These are phyloP conservation scores for Antigone vipio DNA, from an alignment of 2,113 vertebrate species.

Conservation along the genomic window DNA sequence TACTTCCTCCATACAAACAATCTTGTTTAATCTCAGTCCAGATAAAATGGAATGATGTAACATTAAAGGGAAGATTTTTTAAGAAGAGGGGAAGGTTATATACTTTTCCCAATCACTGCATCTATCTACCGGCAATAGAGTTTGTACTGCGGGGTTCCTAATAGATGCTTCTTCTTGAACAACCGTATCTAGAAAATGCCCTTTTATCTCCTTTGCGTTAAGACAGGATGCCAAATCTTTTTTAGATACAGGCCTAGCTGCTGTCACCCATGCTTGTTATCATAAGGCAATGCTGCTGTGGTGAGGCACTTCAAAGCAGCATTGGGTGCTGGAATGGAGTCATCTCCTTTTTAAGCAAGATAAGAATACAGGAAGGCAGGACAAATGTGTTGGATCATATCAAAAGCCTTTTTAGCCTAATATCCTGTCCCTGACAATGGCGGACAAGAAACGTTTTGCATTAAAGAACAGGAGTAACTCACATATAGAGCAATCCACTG, in stretches of 20 bases:
- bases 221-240: neutral
- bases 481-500: neutral
- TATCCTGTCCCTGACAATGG: neutral
- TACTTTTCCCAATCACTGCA: neutral
- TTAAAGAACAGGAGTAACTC: neutral
- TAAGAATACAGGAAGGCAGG: neutral
- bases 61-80: neutral
- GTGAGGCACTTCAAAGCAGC: neutral
- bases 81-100: neutral
- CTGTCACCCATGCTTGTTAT: neutral
- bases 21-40: neutral
- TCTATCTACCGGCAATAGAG: neutral
- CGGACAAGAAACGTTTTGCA: neutral
- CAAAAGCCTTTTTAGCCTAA: neutral
- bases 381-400: neutral
- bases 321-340: neutral
- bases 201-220: neutral
- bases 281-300: neutral
- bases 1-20: neutral
- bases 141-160: neutral
- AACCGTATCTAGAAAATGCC: neutral
- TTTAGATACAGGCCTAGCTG: neutral
- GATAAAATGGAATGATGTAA: neutral
- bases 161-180: neutral
- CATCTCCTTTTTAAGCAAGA: neutral